Base-by-base conservation (phyloP, 2,113 vertebrate species). In the Symphodus melops region DNA sequence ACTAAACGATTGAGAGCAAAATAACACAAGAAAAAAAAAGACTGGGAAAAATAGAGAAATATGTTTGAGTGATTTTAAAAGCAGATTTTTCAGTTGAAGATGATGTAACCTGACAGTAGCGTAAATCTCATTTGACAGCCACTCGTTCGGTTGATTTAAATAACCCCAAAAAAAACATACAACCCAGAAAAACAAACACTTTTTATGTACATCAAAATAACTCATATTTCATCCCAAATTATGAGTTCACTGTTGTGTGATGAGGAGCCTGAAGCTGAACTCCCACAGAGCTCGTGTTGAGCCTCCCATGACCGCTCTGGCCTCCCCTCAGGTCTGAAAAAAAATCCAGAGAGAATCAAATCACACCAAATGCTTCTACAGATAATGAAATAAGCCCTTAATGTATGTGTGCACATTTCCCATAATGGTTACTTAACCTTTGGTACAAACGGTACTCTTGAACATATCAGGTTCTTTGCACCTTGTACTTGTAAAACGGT, bases 381-480 rank as follows among this genome's bases (percentile, higher is more conserved):
- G 37, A 46, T 60, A 8, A 19, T 54, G 33, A 20, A 59, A 9
- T 3, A 51, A 16, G 13, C 21, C 48, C 19, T 56, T 54, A n/a
- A 49, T 19, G 11, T 46, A 11, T 37, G 23, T 44, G 17, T 75
- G 66, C 69, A 77, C 59, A 58, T 68, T 83, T 72, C 14, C 79
- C 9, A 64, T 51, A 66, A 23, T 39, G 61, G 16, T 36, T 48
- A 17, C 14, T 20, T 42, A 59, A 56, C n/a, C 54, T 60, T 21
- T 73, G 58, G 28, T 67, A 51, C 58, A 56, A 54, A 74, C 63
- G 41, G 23, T 68, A 56, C 68, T 21, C 21, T 74, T 62, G n/a
- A 71, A 77, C 75, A 67, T 78, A 66, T 60, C 53, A 48, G 46
- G 17, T 19, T 77, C 13, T 79, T 68, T 73, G 81, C 79, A 89